Base-by-base conservation (phyloP, 2,113 vertebrate species). In the Opisthocomus hoazin region DNA sequence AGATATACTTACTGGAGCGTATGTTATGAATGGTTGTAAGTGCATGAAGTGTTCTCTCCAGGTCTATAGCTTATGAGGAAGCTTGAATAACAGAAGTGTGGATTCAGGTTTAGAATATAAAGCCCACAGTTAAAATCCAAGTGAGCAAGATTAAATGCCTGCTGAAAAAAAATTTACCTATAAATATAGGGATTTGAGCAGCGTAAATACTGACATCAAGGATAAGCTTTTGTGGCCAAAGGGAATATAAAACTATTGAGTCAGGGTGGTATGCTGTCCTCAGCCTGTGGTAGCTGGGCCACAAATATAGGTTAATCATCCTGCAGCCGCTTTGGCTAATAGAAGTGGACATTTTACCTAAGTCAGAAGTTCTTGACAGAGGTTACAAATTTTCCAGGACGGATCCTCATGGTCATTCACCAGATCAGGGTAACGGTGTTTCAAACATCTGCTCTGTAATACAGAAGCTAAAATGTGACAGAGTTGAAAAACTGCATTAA, bases 381-480 rank as follows among this genome's bases (percentile, higher is more conserved):
- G 11, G 27, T 26, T 57, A 34, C 12, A 76, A 26, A 64, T 64
- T 24, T 60, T 92, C 13, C 57, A 61, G 34, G 26, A 68, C 1
- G 9, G 41, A 70, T 45, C 16, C 9, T 56, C 27, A 23, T 14
- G 27, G 57, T 22, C 43, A 71, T 43, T 94, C 48, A 64, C 13
- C 12, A 84, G 56, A 69, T 54, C 15, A 84, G 16, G 19, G 12
- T 2, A 84, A 82, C 0, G 0, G 20, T 13, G 8, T 7, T 15
- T 94, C 36, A 68, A 82, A 87, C 4, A 43, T 68, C 18, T 68
- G 4, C 12, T 65, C 32, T 23, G 8, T 51, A 50, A 74, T 43
- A 60, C 18, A 41, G 46, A 78, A 57, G 15, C 5, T 71, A 36
- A 85, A 87, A 51, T 56, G 11, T 29, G 37, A 51, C 32, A 7